phyloP scores from a whole-genome alignment of 2,797 vertebrate species.

The Molossus alvarezi region DNA sequence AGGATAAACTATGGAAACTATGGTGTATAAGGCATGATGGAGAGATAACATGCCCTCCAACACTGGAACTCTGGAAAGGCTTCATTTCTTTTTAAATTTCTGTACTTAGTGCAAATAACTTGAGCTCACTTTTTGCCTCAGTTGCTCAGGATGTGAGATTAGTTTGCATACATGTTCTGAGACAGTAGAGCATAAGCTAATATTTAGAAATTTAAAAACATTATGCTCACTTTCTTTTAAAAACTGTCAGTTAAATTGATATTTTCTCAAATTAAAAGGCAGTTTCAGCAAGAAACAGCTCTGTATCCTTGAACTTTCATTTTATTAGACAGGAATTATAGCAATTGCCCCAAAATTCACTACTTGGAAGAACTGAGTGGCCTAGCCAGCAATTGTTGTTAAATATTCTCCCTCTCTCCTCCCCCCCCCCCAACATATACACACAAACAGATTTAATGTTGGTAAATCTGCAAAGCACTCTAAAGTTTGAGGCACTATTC shows the following conservation, averaged over 20 bases:
- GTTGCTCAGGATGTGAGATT: background rate
- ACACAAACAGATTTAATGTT: background rate
- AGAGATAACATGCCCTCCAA: background rate
- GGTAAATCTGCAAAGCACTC: background rate
- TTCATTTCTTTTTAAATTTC: background rate
- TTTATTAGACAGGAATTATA: background rate
- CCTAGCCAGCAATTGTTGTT: background rate
- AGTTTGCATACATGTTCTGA: background rate
- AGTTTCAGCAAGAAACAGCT: background rate
- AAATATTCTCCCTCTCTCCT: background rate
- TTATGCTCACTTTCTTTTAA: background rate
- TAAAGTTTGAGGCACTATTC: background rate
- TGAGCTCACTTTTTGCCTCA: background rate
- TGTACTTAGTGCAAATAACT: background rate
- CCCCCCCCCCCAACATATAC: fast-evolving
- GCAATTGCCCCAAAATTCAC: background rate
- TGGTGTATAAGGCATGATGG: too few species aligned
- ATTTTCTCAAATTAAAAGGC: constrained; percentile 49
- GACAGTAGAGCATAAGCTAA: background rate
- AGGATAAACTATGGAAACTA: constrained; percentile 7
- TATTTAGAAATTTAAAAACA: background rate
- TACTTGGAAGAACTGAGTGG: background rate
- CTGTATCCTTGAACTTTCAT: background rate
- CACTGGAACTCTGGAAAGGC: background rate
- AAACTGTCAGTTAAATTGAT: constrained; percentile 54